phyloP scores from a whole-genome alignment of 2,797 vertebrate genomes.

The Pangasius krempfi region DNA sequence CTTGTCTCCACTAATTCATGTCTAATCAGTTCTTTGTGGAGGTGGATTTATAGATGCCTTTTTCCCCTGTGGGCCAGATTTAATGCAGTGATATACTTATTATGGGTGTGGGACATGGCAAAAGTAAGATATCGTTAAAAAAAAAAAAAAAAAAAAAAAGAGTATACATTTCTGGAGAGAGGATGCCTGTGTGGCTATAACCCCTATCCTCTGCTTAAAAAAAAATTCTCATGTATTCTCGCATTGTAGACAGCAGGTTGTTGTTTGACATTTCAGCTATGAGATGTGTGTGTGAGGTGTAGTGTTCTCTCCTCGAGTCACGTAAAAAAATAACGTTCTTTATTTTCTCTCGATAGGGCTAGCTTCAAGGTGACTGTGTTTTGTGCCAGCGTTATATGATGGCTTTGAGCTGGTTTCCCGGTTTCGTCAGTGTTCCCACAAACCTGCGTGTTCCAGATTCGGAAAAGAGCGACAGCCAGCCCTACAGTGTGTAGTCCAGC shows the following conservation, averaged over 20 bases:
- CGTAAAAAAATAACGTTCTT: not conserved
- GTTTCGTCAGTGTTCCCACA: not conserved
- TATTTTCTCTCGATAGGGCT: not conserved
- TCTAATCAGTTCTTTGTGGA: slow-evolving; percentile 6
- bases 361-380: not conserved
- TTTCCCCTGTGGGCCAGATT: not conserved
- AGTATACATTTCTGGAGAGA: not conserved
- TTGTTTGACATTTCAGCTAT: not conserved
- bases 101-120: not conserved
- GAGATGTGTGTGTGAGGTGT: not conserved
- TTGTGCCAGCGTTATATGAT: not conserved
- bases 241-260: not conserved
- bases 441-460: not conserved
- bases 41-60: not conserved
- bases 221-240: not conserved
- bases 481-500: no score
- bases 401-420: not conserved
- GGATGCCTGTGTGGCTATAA: not conserved
- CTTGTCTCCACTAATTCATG: not conserved
- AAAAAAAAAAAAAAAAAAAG: not conserved
- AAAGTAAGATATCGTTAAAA: not conserved
- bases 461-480: not conserved
- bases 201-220: not conserved
- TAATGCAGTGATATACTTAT: not conserved
- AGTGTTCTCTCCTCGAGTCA: no score